These are phyloP conservation scores for Ariolimax columbianus DNA, from an alignment of 2,888 invertebrate species.

Conservation along the genomic window DNA sequence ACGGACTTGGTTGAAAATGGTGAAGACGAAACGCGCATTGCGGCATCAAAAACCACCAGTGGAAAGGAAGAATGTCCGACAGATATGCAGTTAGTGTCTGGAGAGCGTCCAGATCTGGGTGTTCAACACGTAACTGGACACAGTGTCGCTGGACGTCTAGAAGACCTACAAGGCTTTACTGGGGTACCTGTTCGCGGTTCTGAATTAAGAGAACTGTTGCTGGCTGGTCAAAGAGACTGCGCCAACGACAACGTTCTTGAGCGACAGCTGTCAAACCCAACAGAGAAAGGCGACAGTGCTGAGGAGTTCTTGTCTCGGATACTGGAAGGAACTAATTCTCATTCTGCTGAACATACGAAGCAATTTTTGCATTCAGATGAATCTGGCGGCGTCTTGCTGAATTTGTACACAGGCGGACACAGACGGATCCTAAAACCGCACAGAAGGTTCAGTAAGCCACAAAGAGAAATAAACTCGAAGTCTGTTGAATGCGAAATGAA, in stretches of 20 bases:
- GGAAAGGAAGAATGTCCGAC: not conserved
- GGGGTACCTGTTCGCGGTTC: not conserved
- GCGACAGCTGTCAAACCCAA: not conserved
- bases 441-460: conserved; percentile 26
- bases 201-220: not conserved
- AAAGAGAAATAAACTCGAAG: not conserved
- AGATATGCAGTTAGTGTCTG: not conserved
- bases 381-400: conserved; percentile 21
- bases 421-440: conserved; percentile 39
- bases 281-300: not conserved
- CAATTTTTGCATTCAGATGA: conserved; percentile 37
- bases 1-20: not conserved
- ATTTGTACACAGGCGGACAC: conserved; percentile 28
- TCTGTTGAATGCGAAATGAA: not conserved
- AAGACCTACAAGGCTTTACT: not conserved
- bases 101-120: not conserved
- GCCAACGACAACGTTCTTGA: not conserved
- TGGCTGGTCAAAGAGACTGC: not conserved
- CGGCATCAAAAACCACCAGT: not conserved
- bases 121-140: not conserved
- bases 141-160: not conserved
- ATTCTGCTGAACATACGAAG: not conserved
- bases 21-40: not conserved
- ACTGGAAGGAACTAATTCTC: conserved; percentile 6
- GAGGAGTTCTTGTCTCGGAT: conserved; percentile 28